These are phyloP conservation scores for Thysanoteuthis rhombus DNA, from an alignment of 2,888 invertebrate species.

Conservation along the genomic window DNA sequence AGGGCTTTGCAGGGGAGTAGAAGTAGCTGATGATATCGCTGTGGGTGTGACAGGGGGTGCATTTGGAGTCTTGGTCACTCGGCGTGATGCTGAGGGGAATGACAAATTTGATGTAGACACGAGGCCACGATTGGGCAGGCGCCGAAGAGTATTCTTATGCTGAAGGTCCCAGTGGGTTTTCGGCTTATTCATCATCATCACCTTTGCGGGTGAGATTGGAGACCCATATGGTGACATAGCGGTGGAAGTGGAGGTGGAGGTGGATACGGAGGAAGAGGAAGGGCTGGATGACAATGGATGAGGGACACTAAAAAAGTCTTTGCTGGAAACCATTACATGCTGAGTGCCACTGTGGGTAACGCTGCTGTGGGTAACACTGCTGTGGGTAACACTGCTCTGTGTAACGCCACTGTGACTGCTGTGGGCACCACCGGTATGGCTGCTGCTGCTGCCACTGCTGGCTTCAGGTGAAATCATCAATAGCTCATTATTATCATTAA, in stretches of 20 bases:
- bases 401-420: too few species aligned
- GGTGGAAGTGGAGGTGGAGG: not conserved
- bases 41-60: not conserved
- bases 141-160: constrained; percentile 25
- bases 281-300: not conserved
- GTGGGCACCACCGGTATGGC: not conserved
- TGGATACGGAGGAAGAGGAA: not conserved
- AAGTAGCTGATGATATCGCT: not conserved
- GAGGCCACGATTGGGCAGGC: constrained; percentile 13
- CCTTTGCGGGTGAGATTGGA: not conserved
- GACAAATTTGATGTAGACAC: constrained; percentile 25
- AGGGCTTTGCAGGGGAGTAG: not conserved
- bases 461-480: not conserved
- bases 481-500: constrained; percentile 24
- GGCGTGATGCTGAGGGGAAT: constrained; percentile 31
- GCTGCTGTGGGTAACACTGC: too few species aligned
- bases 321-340: not conserved
- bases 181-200: constrained; percentile 16
- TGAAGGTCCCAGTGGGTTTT: constrained; percentile 25
- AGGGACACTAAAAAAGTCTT: constrained; percentile 24
- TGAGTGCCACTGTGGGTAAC: too few species aligned
- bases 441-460: not conserved
- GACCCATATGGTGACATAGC: not conserved
- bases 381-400: too few species aligned
- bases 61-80: not conserved